Base-by-base conservation (phyloP, 2,888 invertebrate species). In the Bombylius major region DNA sequence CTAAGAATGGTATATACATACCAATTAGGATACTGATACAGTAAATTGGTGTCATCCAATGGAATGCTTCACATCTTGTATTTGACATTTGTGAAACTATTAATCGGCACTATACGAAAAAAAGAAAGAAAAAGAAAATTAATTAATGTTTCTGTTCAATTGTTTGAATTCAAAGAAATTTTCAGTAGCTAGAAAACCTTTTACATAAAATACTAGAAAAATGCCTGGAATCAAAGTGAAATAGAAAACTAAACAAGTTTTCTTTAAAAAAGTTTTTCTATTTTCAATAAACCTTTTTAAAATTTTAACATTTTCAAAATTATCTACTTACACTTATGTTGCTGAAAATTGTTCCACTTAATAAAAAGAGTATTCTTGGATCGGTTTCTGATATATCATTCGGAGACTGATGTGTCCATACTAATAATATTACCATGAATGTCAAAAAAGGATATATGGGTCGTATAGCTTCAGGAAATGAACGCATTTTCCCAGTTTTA, bases 1-100 rank as follows among this genome's bases (percentile, higher is more conserved):
- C 93, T 45, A 81, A 75, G 57, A 69, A 63, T 4, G 70, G 72
- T 47, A 72, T 56, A 65, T 67, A 69, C 51, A 73, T 56, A 53
- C 70, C 66, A 31, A 70, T 47, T 33, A 67, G 56, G 54, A 74
- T 64, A 45, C 66, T 65, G 23, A 68, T 56, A 7, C 66, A 55
- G 59, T 65, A 72, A 56, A 73, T 65, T 46, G 73, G 71, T 47
- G 72, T 71, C 69, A 72, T 72, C 73, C 75, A 74, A 62, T 75
- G 71, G 60, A 70, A 67, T 87, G 75, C 66, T 89, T 94, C 90
- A 76, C 94, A 92, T 34, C 89, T 82, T 0, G 92, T 94, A 70
- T 85, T 86, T 66, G 93, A 92, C 99, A 99, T 99, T 77, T 99
- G 98, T 1, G 93, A 84, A 56, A 99, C 95, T 65, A 99, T 99